A percentile compares a stretch with the other conserved stretches of the same genome.
Evolutionary conservation across 2,888 invertebrate genomes (phyloP).

Genomic region (Callyntrura sp.): DNA sequence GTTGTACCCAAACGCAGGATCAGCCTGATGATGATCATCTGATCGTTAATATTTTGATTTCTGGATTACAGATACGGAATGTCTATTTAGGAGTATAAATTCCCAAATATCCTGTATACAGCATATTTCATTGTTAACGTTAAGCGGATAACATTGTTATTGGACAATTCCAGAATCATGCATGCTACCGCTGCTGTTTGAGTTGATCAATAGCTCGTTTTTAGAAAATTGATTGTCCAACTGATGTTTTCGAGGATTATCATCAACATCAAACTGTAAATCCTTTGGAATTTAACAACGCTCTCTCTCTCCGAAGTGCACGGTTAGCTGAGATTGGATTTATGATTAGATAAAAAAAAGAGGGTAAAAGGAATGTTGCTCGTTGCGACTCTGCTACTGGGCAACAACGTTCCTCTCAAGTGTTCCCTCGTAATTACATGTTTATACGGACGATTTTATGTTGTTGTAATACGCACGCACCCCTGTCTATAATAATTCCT

Average conservation of each 20-base stretch:
- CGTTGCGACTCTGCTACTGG: neutral
- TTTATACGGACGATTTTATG: no score
- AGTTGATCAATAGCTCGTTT: neutral
- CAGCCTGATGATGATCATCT: neutral
- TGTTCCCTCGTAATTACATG: no score
- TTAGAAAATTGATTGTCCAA: neutral
- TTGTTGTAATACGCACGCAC: no score
- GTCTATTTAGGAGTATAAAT: no score
- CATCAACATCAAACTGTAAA: neutral
- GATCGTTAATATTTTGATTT: neutral
- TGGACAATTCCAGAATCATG: neutral
- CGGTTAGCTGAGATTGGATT: conserved; percentile 29
- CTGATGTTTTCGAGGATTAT: neutral
- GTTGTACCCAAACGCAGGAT: no score
- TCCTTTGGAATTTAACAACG: neutral
- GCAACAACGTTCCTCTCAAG: no score
- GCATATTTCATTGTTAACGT: no score
- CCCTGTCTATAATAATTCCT: no score
- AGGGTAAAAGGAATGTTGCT: neutral
- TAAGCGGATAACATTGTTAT: neutral
- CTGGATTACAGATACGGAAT: neutral
- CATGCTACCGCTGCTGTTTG: neutral
- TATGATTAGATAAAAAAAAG: conserved; percentile 19
- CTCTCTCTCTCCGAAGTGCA: neutral
- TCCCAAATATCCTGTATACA: no score